phyloP scores from a whole-genome alignment of 2,113 vertebrate species.

The Dipodomys spectabilis region DNA sequence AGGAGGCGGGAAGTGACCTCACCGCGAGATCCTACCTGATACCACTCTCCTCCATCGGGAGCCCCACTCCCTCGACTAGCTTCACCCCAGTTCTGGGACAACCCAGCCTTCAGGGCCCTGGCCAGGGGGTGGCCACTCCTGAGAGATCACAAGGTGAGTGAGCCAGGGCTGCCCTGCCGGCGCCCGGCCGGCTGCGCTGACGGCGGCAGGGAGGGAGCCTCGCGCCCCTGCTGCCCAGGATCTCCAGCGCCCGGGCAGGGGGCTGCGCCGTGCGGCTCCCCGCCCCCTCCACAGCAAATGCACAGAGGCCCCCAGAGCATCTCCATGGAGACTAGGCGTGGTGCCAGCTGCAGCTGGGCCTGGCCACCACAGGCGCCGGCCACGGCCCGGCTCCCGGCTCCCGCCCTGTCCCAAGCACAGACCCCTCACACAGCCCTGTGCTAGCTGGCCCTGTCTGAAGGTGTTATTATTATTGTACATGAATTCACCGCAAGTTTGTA shows the following conservation, averaged over 20 bases:
- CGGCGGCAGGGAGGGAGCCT: not conserved
- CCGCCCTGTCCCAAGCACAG: not conserved
- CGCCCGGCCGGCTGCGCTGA: too few species aligned
- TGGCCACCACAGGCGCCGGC: too few species aligned
- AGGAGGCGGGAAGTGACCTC: constrained; percentile 9
- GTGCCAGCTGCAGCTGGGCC: not conserved
- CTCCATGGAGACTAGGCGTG: not conserved
- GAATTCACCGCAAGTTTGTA: too few species aligned
- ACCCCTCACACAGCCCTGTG: not conserved
- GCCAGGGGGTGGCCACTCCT: fast-evolving
- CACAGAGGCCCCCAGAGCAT: not conserved
- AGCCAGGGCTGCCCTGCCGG: not conserved
- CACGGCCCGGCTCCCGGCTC: too few species aligned
- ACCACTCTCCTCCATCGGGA: not conserved
- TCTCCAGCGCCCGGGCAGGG: not conserved
- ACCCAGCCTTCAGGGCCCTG: not conserved
- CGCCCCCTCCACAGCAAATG: not conserved
- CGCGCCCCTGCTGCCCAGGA: too few species aligned
- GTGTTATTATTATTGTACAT: fast-evolving
- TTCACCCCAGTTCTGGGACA: not conserved
- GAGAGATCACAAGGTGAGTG: not conserved
- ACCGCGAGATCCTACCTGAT: not conserved
- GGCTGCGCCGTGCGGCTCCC: not conserved
- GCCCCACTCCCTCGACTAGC: not conserved
- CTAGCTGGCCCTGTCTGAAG: not conserved